Base-by-base conservation (phyloP, 2,113 vertebrate genomes). In the Sporophila hypoxantha region DNA sequence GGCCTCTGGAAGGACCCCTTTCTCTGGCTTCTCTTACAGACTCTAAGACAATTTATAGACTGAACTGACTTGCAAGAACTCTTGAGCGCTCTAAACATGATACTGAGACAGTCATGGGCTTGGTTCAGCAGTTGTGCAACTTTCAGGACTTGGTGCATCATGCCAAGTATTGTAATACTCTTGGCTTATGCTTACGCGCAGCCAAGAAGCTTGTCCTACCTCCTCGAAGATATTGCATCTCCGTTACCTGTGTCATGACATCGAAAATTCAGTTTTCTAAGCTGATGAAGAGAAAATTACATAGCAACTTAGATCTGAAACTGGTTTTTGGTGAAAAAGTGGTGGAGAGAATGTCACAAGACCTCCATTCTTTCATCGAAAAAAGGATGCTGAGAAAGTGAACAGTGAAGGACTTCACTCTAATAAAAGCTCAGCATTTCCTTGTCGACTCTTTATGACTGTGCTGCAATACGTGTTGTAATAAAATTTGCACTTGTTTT, bases 381-480 rank as follows among this genome's bases (percentile, higher is more conserved):
- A 71, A 71, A 57, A 69, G 14, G 10, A 50, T 74, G 17, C 10
- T 12, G 1, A 82, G 27, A 61, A 76, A 80, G 12, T 37, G 37
- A 76, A 79, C 8, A 36, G 5, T 15, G 32, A 77, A 86, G n/a
- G n/a, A 42, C 36, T 83, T 69, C 9, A 30, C 21, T 76, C 26
- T 36, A 66, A 23, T 7, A 62, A 44, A 79, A 79, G 36, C 15
- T 68, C 25, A 89, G 23, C 20, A 62, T 65, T 89, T 85, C 23
- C n/a, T n/a, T 47, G 27, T 15, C n/a, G 56, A 3, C n/a, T 36
- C 57, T 82, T 70, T 46, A 44, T 26, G 79, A 14, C 18, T 56
- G 49, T n/a, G 42, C 47, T 64, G n/a, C 14, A 75, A 49, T 14
- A 27, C 0, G 0, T 8, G 6, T 25, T 86, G 19, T n/a, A n/a